Evolutionary conservation across 2,888 invertebrate species (phyloP).

Genomic region (Drosophila pseudotalamancana): DNA sequence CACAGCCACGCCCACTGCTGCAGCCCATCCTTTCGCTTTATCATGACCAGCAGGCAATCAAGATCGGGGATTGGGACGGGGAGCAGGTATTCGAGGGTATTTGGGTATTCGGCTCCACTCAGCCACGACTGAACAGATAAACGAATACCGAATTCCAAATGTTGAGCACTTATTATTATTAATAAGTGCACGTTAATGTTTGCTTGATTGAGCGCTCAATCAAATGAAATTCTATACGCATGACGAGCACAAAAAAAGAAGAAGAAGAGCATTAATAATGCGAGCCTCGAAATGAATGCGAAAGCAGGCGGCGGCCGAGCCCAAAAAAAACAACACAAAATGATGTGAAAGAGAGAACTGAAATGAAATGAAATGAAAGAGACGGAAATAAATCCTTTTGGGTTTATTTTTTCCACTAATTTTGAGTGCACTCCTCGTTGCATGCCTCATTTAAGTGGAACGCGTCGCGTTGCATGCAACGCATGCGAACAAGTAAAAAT

Average conservation of each 20-base stretch:
- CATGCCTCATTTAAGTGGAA: constrained; percentile 62
- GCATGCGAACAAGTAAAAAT: constrained; percentile 72
- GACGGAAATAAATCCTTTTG: constrained; percentile 47
- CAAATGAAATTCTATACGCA: constrained; percentile 79
- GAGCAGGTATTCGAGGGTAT: too few relatives aligned
- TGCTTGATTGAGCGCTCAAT: constrained; percentile 79
- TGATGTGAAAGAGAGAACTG: too few relatives aligned
- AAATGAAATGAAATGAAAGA: constrained; percentile 4
- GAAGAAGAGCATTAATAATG: constrained; percentile 29
- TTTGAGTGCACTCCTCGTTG: constrained; percentile 44
- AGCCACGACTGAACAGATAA: constrained; percentile 75
- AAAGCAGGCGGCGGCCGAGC: constrained; percentile 27
- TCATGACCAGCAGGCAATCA: constrained; percentile 31
- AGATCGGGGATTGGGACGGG: too few relatives aligned
- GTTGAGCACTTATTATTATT: constrained; percentile 70
- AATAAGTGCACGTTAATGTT: constrained; percentile 77
- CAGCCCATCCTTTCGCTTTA: constrained; percentile 16
- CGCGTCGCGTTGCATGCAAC: constrained; percentile 35
- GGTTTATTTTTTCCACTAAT: constrained; percentile 58
- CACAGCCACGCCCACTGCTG: constrained; percentile 19
- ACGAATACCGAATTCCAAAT: constrained; percentile 43
- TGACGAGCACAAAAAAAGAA: constrained; percentile 51
- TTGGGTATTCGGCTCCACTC: constrained; percentile 57
- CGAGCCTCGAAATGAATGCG: constrained; percentile 43
- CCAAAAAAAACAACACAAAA: constrained; percentile 12